Evolutionary conservation across 2,888 invertebrate genomes (phyloP).

Genomic region (Ennomos fuscantarius): DNA sequence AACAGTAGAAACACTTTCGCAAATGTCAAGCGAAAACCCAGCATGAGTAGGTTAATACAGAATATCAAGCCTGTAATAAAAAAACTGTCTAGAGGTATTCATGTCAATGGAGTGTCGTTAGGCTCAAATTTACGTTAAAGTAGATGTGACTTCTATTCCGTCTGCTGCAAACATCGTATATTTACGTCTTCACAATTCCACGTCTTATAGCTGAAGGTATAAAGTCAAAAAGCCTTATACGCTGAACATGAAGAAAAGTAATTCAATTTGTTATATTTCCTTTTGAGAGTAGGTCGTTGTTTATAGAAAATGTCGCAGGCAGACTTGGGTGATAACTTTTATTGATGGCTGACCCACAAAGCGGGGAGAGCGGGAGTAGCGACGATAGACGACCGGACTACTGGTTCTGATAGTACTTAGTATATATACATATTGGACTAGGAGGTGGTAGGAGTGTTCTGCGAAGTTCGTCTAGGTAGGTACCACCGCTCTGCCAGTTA

Average conservation of each 20-base stretch:
- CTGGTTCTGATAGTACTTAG: conserved; percentile 22
- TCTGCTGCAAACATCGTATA: conserved; percentile 20
- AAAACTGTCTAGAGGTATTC: conserved; percentile 15
- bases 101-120: conserved; percentile 20
- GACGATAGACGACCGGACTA: conserved; percentile 31
- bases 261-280: conserved; percentile 50
- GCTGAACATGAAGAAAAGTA: conserved; percentile 37
- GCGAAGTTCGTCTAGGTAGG: too few relatives aligned
- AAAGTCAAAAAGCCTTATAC: conserved; percentile 15
- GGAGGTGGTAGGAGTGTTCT: too few relatives aligned
- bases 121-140: conserved; percentile 21
- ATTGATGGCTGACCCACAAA: conserved; percentile 51
- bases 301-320: conserved; percentile 44
- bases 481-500: too few relatives aligned
- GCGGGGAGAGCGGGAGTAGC: conserved; percentile 29
- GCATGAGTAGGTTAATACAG: too few relatives aligned
- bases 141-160: conserved; percentile 13
- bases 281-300: conserved; percentile 40
- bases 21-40: too few relatives aligned
- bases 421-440: conserved; percentile 12
- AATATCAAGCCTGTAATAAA: conserved; percentile 23
- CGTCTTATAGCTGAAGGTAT: conserved; percentile 15
- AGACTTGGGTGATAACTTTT: conserved; percentile 49
- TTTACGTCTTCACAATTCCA: conserved; percentile 4
- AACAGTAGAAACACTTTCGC: too few relatives aligned